These are phyloP conservation scores for Panzeria rudis DNA, from an alignment of 2,888 invertebrate genomes.

Conservation along the genomic window DNA sequence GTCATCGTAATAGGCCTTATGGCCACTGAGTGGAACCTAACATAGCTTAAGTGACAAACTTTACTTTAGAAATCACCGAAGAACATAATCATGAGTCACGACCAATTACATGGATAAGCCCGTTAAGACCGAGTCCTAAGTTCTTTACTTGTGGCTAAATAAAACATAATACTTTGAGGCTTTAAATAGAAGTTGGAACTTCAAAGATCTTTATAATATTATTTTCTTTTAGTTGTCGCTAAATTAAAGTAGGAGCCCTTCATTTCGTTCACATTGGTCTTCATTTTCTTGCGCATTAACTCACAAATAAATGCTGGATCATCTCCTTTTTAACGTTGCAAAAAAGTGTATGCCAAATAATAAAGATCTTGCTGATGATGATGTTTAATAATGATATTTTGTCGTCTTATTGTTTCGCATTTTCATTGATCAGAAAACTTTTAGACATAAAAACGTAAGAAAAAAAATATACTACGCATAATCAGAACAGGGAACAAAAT, in stretches of 20 bases:
- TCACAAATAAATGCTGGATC: slow-evolving; percentile 2
- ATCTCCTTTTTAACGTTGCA: neutral
- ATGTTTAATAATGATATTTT: slow-evolving; percentile 50
- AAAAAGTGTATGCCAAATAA: slow-evolving; percentile 37
- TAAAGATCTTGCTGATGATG: slow-evolving; percentile 38
- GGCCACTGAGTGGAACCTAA: no score
- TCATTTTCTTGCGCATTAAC: neutral
- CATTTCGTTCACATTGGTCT: neutral
- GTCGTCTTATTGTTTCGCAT: slow-evolving; percentile 20
- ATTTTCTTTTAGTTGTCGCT: neutral
- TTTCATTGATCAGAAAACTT: slow-evolving; percentile 56
- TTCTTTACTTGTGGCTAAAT: no score
- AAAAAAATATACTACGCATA: slow-evolving; percentile 30
- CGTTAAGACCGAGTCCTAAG: no score
- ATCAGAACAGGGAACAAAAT: slow-evolving; percentile 51
- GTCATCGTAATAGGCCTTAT: no score
- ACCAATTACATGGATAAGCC: no score
- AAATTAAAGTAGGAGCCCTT: neutral
- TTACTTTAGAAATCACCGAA: no score
- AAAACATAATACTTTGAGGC: no score
- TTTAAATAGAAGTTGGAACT: neutral
- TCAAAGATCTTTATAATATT: neutral
- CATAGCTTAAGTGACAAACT: no score
- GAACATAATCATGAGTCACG: no score
- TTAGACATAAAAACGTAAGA: neutral